Base-by-base conservation (phyloP, 92 coral and sea anemone species). In the Virgularia gustaviana region DNA sequence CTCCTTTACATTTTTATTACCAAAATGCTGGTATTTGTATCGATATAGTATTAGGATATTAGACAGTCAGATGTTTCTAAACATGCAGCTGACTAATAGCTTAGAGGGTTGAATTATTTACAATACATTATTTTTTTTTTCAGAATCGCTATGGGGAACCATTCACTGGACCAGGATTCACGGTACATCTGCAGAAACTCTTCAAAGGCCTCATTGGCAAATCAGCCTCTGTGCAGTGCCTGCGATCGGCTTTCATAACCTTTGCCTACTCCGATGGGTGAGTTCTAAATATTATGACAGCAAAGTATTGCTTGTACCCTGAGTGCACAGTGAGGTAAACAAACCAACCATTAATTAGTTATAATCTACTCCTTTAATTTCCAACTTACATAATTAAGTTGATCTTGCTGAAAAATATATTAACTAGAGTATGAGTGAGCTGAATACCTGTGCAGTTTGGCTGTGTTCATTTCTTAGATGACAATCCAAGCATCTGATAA, bases 121-220 rank as follows among this genome's bases (percentile, higher is more conserved):
- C n/a, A 23, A 20, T 57, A 27, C n/a, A n/a, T 23, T 23, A 31
- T 57, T 57, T 23, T 15, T 15, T n/a, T n/a, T 15, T 57, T 41
- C 60, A 66, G 73, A 66, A 66, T 43, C 72, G 72, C 63, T 5
- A 41, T 43, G 73, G 73, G 0, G 37, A 66, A 22, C 36, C 37
- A 2, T 66, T 66, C 61, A 66, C 18, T 66, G 73, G 74, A 9
- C 62, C 74, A 67, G 74, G 62, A 67, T 67, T 67, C 20, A 67
- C 62, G 1, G 9, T 0, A 41, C 59, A 67, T 67, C 74, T 67
- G 8, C 74, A 67, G 16, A 67, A 18, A 23, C 13, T 45, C 3
- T 67, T 67, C 27, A 67, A 67, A 67, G 62, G 74, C 20, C 74
- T 45, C 10, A 67, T 45, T 18, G 62, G 74, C 36, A 66, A 67